phyloP scores from a whole-genome alignment of 1,140 invertebrate genomes.

The Drosophila sp. region DNA sequence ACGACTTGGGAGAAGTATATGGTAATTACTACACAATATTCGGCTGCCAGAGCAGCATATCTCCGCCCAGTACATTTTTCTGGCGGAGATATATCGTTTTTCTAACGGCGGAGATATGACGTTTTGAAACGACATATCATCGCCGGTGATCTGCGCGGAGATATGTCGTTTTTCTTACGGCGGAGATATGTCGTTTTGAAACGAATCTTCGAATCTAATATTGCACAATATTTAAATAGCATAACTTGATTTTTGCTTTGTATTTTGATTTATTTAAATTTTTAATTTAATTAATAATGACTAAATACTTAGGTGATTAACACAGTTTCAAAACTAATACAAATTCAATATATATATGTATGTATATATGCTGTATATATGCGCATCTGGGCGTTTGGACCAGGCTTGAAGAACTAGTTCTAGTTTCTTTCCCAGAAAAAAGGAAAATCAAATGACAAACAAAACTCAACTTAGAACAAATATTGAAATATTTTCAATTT shows the following conservation, averaged over 20 bases:
- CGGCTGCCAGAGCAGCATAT: too few relatives aligned
- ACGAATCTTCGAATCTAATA: too few relatives aligned
- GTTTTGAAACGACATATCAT: too few relatives aligned
- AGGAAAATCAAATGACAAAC: constrained; percentile 31
- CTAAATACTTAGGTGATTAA: constrained; percentile 81
- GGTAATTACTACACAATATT: too few relatives aligned
- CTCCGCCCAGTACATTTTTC: too few relatives aligned
- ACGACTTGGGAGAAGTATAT: too few relatives aligned
- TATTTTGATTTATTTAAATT: constrained; percentile 53
- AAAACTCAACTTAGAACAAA: constrained; percentile 50
- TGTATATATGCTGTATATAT: constrained; percentile 9
- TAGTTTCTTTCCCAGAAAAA: not conserved
- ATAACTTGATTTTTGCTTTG: constrained; percentile 40
- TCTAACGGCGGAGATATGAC: too few relatives aligned
- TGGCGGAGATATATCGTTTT: too few relatives aligned
- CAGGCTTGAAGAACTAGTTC: constrained; percentile 1
- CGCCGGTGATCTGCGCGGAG: too few relatives aligned
- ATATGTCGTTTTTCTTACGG: too few relatives aligned
- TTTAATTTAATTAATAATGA: constrained; percentile 75
- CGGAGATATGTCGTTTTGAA: too few relatives aligned
- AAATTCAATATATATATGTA: constrained; percentile 49
- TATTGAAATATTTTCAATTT: constrained; percentile 47
- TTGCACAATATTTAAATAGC: too few relatives aligned
- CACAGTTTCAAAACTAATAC: constrained; percentile 80
- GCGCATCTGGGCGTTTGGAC: constrained; percentile 24